phyloP scores from a whole-genome alignment of 2,888 invertebrate species.

The Epirrita christyi region DNA sequence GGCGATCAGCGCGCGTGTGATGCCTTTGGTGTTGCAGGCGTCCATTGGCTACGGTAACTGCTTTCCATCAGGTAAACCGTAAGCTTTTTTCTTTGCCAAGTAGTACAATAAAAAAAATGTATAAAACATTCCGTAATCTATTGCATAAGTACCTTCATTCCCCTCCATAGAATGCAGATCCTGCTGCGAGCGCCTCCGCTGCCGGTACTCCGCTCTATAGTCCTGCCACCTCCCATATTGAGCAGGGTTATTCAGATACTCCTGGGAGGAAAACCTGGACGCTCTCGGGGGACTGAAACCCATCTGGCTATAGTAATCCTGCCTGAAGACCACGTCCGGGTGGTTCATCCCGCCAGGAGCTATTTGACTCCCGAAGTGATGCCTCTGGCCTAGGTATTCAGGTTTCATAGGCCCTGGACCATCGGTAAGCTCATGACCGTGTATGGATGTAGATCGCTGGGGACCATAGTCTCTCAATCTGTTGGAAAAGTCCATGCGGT shows the following conservation, averaged over 20 bases:
- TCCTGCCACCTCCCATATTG: constrained; percentile 77
- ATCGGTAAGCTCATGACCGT: constrained; percentile 78
- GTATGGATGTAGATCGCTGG: constrained; percentile 76
- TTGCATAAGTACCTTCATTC: constrained; percentile 69
- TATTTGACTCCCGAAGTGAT: constrained; percentile 72
- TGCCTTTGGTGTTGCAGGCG: too few relatives aligned
- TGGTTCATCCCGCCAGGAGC: constrained; percentile 71
- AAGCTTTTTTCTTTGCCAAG: too few relatives aligned
- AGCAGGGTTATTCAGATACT: constrained; percentile 76
- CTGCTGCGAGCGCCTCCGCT: constrained; percentile 78
- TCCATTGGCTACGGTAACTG: too few relatives aligned
- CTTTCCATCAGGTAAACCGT: too few relatives aligned
- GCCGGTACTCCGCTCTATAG: constrained; percentile 73
- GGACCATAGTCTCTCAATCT: constrained; percentile 74
- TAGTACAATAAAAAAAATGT: too few relatives aligned
- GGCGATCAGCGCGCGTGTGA: too few relatives aligned
- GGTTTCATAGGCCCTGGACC: constrained; percentile 64
- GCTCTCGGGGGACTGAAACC: constrained; percentile 74
- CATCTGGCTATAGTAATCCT: constrained; percentile 72
- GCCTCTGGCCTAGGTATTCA: constrained; percentile 71
- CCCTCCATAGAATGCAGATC: constrained; percentile 76
- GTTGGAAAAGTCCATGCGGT: constrained; percentile 71
- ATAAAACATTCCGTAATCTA: too few relatives aligned
- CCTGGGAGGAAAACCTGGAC: constrained; percentile 78
- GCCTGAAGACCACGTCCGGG: constrained; percentile 77